Evolutionary conservation across 53 echinoderm and acorn worm genomes (phyloP), one percentile per base, ranked within the genome.

Genomic region (Actinopyga echinites): DNA sequence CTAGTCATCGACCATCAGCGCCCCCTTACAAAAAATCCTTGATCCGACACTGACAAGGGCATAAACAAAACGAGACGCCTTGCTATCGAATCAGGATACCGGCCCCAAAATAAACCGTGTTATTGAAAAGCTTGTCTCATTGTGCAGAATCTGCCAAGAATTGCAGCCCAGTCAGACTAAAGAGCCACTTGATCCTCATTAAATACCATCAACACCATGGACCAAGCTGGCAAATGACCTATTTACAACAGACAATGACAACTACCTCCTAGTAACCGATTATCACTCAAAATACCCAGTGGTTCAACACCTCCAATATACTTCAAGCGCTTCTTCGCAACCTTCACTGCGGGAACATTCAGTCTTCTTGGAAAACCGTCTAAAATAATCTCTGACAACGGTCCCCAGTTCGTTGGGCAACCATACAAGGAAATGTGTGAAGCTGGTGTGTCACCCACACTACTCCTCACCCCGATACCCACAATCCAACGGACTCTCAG

Each of bases 341-440:
- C 22, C 67, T 17, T 63, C 19, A 64, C 79, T 2, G 79, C 84
- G 0, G 49, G 23, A 11, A 52, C 49, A 6, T 84, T 86, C 65
- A 80, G 90, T 63, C 20, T 87, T 25, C 62, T 84, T 25, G 86
- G 88, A 64, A 35, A 23, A 9, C 88, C 85, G n/a, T n/a, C n/a
- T n/a, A n/a, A n/a, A n/a, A n/a, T n/a, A n/a, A n/a, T n/a, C 65
- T 91, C 90, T 1, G 88, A 86, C 86, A 86, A 91, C 49, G 86
- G 91, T 23, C n/a, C 81, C 36, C 94, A 89, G 66, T 89, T 86
- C 54, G 65, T 68, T 20, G 88, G 93, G n/a, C n/a, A n/a, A n/a
- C n/a, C n/a, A n/a, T n/a, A n/a, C n/a, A n/a, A n/a, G n/a, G n/a
- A n/a, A n/a, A n/a, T n/a, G n/a, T n/a, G n/a, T n/a, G n/a, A n/a